phyloP scores from a whole-genome alignment of 2,113 vertebrate species.

The Ictalurus punctatus region DNA sequence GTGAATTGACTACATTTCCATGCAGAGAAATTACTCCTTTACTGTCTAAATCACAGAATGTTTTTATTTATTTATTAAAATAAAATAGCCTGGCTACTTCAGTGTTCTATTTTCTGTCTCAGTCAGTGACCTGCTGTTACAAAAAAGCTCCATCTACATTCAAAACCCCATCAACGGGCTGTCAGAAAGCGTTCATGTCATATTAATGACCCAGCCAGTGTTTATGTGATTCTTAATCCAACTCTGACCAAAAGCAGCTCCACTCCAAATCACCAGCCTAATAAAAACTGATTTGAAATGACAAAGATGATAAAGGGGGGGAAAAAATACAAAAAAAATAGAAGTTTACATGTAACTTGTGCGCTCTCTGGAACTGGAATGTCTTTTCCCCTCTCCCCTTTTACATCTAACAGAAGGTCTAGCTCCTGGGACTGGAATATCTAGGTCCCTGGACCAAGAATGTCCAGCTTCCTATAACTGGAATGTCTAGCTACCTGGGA shows the following conservation, averaged over 20 bases:
- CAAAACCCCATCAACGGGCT: neutral
- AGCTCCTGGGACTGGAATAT: neutral
- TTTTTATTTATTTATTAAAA: neutral
- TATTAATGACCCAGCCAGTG: conserved; percentile 12
- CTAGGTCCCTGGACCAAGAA: neutral
- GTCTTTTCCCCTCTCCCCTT: neutral
- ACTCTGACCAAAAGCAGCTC: neutral
- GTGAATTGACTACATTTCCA: neutral
- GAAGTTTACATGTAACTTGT: neutral
- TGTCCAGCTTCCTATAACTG: neutral
- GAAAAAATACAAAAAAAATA: neutral
- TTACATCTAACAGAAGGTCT: neutral
- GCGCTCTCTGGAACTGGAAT: neutral
- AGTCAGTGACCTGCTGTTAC: neutral
- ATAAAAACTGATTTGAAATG: neutral
- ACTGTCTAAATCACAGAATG: neutral
- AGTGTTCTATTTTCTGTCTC: neutral
- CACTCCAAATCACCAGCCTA: neutral
- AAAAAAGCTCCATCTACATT: neutral
- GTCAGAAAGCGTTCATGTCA: conserved; percentile 11
- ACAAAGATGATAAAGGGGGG: neutral
- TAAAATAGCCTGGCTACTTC: neutral
- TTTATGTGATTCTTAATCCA: neutral
- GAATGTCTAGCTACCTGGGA: no score
- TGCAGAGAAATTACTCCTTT: neutral